phyloP scores from a whole-genome alignment of 2,888 invertebrate genomes.

The Conomelus anceps region DNA sequence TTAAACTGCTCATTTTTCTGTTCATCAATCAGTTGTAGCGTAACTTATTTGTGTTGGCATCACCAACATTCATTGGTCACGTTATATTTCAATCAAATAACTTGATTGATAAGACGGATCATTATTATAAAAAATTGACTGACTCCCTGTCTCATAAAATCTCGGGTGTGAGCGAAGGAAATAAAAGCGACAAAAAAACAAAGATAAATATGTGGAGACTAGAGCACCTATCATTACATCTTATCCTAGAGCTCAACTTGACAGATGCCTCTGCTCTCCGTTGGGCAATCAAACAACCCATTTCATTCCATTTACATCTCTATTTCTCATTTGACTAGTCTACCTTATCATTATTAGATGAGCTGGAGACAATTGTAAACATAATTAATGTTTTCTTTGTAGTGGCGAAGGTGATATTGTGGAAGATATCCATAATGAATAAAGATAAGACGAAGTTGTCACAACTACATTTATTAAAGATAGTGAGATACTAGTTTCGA shows the following conservation, averaged over 20 bases:
- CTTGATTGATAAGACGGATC: neutral
- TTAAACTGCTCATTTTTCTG: neutral
- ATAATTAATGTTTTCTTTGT: too few relatives aligned
- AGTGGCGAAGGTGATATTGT: too few relatives aligned
- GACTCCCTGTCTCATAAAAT: neutral
- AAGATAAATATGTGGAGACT: neutral
- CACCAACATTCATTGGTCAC: neutral
- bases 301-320: neutral
- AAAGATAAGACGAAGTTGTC: too few relatives aligned
- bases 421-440: too few relatives aligned
- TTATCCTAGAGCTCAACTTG: too few relatives aligned
- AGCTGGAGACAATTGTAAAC: too few relatives aligned
- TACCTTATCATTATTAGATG: neutral
- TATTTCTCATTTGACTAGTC: neutral
- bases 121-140: neutral
- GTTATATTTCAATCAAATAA: neutral
- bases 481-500: too few relatives aligned
- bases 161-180: neutral
- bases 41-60: neutral
- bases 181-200: neutral
- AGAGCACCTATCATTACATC: neutral
- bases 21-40: neutral
- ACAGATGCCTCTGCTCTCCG: neutral
- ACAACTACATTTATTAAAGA: too few relatives aligned
- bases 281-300: neutral